Percentiles rank a stretch among this genome's conserved stretches.
Conservation (phyloP, 2,888 invertebrate genomes). For the Periphyllus acericola region DNA sequence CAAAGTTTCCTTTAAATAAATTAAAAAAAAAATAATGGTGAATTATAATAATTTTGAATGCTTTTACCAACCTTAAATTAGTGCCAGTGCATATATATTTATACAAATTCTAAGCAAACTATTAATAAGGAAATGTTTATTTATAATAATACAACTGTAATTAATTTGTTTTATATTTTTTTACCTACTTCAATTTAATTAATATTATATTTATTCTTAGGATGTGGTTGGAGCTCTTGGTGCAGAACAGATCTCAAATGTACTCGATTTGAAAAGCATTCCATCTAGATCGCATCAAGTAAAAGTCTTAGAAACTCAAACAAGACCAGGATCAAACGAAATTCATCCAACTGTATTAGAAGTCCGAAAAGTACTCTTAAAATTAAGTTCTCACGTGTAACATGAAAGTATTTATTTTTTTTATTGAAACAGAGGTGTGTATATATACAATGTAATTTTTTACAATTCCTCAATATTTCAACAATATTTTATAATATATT, state of each 20-base stretch:
- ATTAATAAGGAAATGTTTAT: not conserved
- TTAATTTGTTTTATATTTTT: not conserved
- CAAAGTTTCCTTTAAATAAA: too few species aligned
- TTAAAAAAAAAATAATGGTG: too few species aligned
- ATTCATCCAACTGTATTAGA: conserved; percentile 54
- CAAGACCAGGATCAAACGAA: conserved; percentile 54
- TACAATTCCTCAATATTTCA: conserved; percentile 32
- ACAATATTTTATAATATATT: conserved; percentile 37
- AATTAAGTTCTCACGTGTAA: conserved; percentile 58
- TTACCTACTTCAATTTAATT: not conserved
- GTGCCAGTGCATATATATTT: too few species aligned
- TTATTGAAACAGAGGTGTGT: conserved; percentile 18
- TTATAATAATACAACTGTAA: not conserved
- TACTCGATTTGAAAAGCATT: conserved; percentile 62
- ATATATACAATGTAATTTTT: conserved; percentile 18
- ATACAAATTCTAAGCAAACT: too few species aligned
- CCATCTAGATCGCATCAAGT: conserved; percentile 62
- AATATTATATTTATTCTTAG: conserved; percentile 36
- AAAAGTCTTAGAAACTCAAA: conserved; percentile 62
- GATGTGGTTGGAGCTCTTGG: conserved; percentile 56
- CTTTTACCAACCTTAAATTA: too few species aligned
- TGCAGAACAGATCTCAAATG: conserved; percentile 61
- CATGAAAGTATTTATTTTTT: conserved; percentile 43
- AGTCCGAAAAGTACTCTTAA: conserved; percentile 56
- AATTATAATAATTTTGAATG: too few species aligned